Percentiles rank a stretch among this genome's conserved stretches.
Conservation (phyloP, 2,797 vertebrate genomes). For the Enteromius thamalakanensis region DNA sequence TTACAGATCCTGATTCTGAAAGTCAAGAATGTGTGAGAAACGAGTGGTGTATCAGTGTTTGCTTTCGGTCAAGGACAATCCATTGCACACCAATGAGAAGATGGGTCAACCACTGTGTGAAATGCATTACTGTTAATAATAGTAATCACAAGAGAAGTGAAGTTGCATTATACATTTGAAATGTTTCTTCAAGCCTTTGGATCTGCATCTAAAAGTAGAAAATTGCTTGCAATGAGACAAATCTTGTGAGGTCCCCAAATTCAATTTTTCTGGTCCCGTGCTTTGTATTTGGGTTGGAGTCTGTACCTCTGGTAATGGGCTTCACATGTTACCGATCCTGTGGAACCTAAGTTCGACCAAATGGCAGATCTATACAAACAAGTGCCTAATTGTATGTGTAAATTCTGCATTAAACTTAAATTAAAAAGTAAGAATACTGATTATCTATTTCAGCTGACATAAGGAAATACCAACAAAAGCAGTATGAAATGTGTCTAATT, state of each 20-base stretch:
- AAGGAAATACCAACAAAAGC: background rate
- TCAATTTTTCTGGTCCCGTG: slow-evolving; percentile 63
- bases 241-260: slow-evolving; percentile 61
- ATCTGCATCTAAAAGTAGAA: slow-evolving; percentile 39
- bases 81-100: background rate
- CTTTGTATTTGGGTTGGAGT: slow-evolving; percentile 59
- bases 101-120: background rate
- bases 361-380: background rate
- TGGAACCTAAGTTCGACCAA: slow-evolving; percentile 25
- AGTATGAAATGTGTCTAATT: background rate
- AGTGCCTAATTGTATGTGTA: background rate
- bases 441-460: background rate
- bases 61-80: background rate
- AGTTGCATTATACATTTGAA: slow-evolving; percentile 19
- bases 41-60: background rate
- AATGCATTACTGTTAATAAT: background rate
- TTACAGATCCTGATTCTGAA: background rate
- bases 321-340: slow-evolving; percentile 58
- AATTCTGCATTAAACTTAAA: background rate
- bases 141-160: background rate
- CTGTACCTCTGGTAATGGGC: slow-evolving; percentile 48
- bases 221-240: slow-evolving; percentile 42
- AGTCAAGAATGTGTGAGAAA: background rate
- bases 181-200: slow-evolving; percentile 22
- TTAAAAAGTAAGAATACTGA: background rate